Conservation (phyloP, 2,113 vertebrate species). For the Lanius ludovicianus region DNA sequence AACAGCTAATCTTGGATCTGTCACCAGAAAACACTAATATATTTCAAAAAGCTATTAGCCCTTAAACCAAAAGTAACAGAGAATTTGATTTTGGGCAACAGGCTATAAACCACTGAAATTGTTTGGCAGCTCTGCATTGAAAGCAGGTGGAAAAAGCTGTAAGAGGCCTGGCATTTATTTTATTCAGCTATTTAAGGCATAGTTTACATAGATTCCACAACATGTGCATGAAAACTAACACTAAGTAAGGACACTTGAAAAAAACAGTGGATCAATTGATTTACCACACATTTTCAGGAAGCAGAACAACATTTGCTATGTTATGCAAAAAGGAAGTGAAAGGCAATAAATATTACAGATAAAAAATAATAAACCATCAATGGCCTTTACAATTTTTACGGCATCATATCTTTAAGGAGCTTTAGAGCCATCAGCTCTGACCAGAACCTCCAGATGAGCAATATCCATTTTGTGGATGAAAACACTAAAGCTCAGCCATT, state of each 20-base stretch:
- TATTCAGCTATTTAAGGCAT: slow-evolving; percentile 12
- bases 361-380: slow-evolving; percentile 27
- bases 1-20: slow-evolving; percentile 53
- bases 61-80: slow-evolving; percentile 62
- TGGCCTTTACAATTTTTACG: neutral
- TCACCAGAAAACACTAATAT: slow-evolving; percentile 51
- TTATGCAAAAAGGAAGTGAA: neutral
- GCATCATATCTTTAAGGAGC: neutral
- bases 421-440: neutral
- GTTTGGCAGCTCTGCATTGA: slow-evolving; percentile 32
- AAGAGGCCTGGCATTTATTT: slow-evolving; percentile 16
- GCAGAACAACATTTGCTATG: neutral
- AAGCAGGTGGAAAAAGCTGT: slow-evolving; percentile 26
- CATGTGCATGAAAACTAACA: neutral
- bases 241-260: neutral
- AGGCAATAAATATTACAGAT: slow-evolving; percentile 18
- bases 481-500: neutral
- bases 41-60: slow-evolving; percentile 65
- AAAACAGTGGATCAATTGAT: slow-evolving; percentile 1
- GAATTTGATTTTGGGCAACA: slow-evolving; percentile 57
- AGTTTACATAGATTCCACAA: slow-evolving; percentile 40
- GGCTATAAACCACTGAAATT: slow-evolving; percentile 50
- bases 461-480: neutral
- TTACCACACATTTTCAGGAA: neutral
- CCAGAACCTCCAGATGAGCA: neutral